Evolutionary conservation across 2,888 invertebrate genomes (phyloP).

Genomic region (Plutella xylostella): DNA sequence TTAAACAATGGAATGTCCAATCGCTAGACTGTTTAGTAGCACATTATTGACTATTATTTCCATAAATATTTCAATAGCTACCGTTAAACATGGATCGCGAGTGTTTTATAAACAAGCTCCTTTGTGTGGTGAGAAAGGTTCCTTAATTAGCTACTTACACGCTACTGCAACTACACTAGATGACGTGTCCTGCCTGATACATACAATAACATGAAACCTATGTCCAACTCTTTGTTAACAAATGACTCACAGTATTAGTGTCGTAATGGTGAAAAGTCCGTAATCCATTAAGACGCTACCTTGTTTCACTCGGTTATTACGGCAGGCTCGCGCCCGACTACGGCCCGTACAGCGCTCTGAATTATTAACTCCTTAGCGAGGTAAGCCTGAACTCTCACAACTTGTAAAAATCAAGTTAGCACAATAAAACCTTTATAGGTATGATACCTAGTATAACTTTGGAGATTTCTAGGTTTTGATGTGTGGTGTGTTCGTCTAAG

Average conservation of each 20-base stretch:
- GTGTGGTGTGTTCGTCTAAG: too few relatives aligned
- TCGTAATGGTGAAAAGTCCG: not conserved
- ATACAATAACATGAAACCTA: not conserved
- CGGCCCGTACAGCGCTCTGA: not conserved
- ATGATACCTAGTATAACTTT: too few relatives aligned
- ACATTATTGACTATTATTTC: constrained; percentile 44
- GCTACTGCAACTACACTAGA: not conserved
- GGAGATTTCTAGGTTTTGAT: too few relatives aligned
- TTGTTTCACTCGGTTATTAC: not conserved
- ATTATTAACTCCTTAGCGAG: too few relatives aligned
- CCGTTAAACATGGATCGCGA: constrained; percentile 38
- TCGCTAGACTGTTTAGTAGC: constrained; percentile 29
- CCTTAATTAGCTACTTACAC: not conserved
- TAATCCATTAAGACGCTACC: constrained; percentile 1
- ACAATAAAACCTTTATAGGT: too few relatives aligned
- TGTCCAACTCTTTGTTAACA: constrained; percentile 2
- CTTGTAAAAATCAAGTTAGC: too few relatives aligned
- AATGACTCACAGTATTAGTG: constrained; percentile 1
- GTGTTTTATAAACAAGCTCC: constrained; percentile 62
- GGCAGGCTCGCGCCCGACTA: not conserved
- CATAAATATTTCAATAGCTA: constrained; percentile 37
- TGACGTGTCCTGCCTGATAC: constrained; percentile 2
- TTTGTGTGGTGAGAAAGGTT: constrained; percentile 33
- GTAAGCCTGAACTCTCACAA: too few relatives aligned
- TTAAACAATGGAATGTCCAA: constrained; percentile 7